These are phyloP conservation scores for Scaptomyza parva DNA, from an alignment of 2,888 invertebrate genomes.

Conservation along the genomic window DNA sequence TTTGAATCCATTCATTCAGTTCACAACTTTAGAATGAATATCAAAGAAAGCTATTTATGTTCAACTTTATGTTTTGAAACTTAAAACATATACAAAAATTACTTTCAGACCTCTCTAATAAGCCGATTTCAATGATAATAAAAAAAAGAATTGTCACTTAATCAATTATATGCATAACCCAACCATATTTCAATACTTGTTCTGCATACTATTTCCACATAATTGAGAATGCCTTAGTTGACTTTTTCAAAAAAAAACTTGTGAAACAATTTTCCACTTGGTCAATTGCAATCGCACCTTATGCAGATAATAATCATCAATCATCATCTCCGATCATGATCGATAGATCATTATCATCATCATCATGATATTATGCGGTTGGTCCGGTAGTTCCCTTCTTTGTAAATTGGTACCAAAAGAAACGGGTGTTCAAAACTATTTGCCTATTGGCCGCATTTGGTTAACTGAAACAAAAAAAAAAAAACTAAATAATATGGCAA, in stretches of 20 bases:
- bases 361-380: constrained; percentile 9
- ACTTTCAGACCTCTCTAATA: too few species aligned
- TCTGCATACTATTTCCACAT: not conserved
- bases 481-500: constrained; percentile 15
- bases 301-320: constrained; percentile 61
- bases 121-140: too few species aligned
- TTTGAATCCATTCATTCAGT: too few species aligned
- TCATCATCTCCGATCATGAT: constrained; percentile 10
- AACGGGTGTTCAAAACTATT: constrained; percentile 64
- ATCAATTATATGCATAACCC: constrained; percentile 1
- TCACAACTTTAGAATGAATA: too few species aligned
- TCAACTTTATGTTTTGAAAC: too few species aligned
- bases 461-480: not conserved
- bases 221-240: constrained; percentile 23
- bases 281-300: constrained; percentile 69
- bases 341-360: not conserved
- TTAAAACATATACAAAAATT: too few species aligned
- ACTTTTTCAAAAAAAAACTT: constrained; percentile 1
- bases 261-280: constrained; percentile 21
- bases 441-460: constrained; percentile 55
- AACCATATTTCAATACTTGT: not conserved
- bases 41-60: too few species aligned
- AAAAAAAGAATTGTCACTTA: too few species aligned
- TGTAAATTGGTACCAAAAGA: not conserved
- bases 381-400: constrained; percentile 45